Evolutionary conservation across 2,888 invertebrate species (phyloP), one percentile per base, ranked within the genome.

Genomic region (Orthosia gracilis): DNA sequence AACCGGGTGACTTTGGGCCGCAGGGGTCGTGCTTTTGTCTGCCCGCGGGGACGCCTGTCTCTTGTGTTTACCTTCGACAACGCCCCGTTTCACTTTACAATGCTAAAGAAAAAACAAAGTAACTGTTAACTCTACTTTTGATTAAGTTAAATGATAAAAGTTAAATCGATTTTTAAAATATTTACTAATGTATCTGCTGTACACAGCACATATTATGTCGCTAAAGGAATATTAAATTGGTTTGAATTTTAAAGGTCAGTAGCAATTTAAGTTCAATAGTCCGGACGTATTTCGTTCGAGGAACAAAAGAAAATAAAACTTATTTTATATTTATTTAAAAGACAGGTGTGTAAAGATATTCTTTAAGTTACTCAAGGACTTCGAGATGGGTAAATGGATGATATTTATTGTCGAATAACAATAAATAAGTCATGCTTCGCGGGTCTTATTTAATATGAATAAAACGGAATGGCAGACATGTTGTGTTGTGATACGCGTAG

Each of bases 31-130:
- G 87, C 89, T 91, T 89, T 91, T 91, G 90, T 91, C 89, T 89
- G 89, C 88, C 89, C 85, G 83, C 89, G 85, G 90, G 90, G 89
- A 87, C 91, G 85, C 81, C 85, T 87, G 88, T 89, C 91, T 90
- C 92, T 88, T 83, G 84, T 91, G 90, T 91, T 92, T 92, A 91
- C 90, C 90, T 91, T 87, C 88, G 90, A 88, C 90, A 90, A 91
- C 89, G 89, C 92, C 91, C 91, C 87, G 88, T 88, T 91, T 89
- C 83, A 83, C 85, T 89, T 89, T 84, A 87, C 83, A 85, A 87
- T 87, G 84, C 81, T 84, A 87, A 85, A 81, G 80, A 89, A 90
- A 50, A 87, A 87, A 87, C 81, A 88, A 88, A 76, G 65, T 76
- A 69, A 70, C 62, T 55, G 52, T 40, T 62, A 67, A 63, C 67